phyloP scores from a whole-genome alignment of 2,888 invertebrate genomes.

The Rambutsinella grinnellia region DNA sequence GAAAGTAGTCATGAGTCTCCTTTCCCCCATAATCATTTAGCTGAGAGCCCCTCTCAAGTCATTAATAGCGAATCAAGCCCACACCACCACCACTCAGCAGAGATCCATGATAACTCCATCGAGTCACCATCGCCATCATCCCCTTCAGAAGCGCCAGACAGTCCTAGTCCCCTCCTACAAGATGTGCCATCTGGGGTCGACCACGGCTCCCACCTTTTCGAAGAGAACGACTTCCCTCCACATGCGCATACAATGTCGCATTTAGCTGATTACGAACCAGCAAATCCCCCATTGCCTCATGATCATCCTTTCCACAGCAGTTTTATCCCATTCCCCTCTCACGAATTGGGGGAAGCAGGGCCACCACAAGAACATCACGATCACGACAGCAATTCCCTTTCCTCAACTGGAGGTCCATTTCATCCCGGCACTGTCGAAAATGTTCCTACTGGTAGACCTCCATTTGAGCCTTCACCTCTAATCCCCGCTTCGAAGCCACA shows the following conservation, averaged over 20 bases:
- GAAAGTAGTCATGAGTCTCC: conserved; percentile 14
- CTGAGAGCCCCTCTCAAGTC: conserved; percentile 4
- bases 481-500: conserved; percentile 6
- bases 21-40: conserved; percentile 18
- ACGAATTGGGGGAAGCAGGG: conserved; percentile 3
- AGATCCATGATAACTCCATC: conserved; percentile 2
- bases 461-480: conserved; percentile 17
- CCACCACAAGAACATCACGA: not conserved
- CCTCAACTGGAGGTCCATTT: not conserved
- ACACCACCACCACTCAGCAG: not conserved
- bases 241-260: conserved; percentile 65
- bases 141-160: not conserved
- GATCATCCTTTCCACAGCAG: conserved; percentile 53
- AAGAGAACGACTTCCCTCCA: conserved; percentile 51
- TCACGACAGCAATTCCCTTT: conserved; percentile 23
- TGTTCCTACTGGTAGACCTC: conserved; percentile 10
- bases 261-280: conserved; percentile 65
- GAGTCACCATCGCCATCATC: not conserved
- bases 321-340: conserved; percentile 35
- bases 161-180: conserved; percentile 8
- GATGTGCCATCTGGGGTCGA: conserved; percentile 8
- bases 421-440: conserved; percentile 26
- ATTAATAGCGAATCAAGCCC: conserved; percentile 1
- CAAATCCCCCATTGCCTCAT: conserved; percentile 64
- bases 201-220: conserved; percentile 28